Percentiles rank a stretch among this genome's conserved stretches.
Conservation (phyloP, 2,888 invertebrate genomes). For the Scaptomyza flava region DNA sequence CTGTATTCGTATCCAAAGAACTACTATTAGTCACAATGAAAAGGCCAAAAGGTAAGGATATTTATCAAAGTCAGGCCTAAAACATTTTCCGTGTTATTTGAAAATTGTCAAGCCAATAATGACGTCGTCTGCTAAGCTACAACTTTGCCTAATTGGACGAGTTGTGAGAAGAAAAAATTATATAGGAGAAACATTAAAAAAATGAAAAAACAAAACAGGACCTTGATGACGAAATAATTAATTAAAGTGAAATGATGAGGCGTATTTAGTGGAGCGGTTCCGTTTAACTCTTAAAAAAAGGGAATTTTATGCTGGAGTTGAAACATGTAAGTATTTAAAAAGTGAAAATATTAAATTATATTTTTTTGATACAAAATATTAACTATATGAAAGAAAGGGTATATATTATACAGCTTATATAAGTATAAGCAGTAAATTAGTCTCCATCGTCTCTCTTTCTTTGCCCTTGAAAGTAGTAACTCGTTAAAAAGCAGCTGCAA, state of each 20-base stretch:
- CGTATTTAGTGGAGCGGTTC: background rate
- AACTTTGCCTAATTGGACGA: constrained; percentile 50
- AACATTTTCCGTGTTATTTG: constrained; percentile 66
- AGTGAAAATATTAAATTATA: background rate
- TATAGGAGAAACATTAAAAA: background rate
- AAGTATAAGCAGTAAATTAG: constrained; percentile 55
- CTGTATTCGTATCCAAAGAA: background rate
- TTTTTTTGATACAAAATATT: background rate
- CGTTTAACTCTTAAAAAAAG: background rate
- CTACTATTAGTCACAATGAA: constrained; percentile 19
- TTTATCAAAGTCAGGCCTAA: constrained; percentile 70
- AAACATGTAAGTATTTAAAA: background rate
- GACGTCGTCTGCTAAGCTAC: constrained; percentile 24
- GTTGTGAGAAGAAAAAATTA: constrained; percentile 9
- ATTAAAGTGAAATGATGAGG: constrained; percentile 44
- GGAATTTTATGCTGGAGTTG: background rate
- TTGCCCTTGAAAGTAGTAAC: constrained; percentile 45
- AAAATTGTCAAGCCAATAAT: constrained; percentile 49
- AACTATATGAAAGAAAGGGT: constrained; percentile 13
- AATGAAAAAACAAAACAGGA: constrained; percentile 15
- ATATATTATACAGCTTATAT: constrained; percentile 5
- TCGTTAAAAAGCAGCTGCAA: constrained; percentile 54
- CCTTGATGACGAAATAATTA: constrained; percentile 59
- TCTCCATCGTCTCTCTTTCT: constrained; percentile 28
- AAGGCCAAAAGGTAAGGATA: constrained; percentile 21